Conservation (phyloP, 2,888 invertebrate genomes). For the Synanthedon formicaeformis region DNA sequence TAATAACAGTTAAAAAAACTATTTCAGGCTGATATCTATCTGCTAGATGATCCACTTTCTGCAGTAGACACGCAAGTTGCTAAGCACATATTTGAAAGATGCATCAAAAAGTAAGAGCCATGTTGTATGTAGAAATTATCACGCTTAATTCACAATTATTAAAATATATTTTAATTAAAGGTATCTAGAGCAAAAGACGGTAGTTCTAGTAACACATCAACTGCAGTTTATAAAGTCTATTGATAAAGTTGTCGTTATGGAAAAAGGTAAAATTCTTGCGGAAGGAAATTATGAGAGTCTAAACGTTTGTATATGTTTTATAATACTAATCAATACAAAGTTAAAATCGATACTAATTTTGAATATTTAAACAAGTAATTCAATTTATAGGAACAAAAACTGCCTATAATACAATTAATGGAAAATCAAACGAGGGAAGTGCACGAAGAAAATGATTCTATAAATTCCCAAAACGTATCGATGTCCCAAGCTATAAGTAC, state of each 20-base stretch:
- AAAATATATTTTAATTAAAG: slow-evolving; percentile 15
- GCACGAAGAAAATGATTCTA: slow-evolving; percentile 23
- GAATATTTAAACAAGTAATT: neutral
- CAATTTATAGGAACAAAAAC: slow-evolving; percentile 29
- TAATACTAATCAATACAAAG: neutral
- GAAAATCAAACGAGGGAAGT: slow-evolving; percentile 43
- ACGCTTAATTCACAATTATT: neutral
- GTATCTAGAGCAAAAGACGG: slow-evolving; percentile 75
- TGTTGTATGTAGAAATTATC: neutral
- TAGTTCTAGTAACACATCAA: slow-evolving; percentile 86
- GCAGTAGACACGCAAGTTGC: slow-evolving; percentile 81
- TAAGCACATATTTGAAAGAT: slow-evolving; percentile 76
- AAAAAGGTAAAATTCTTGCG: slow-evolving; percentile 44
- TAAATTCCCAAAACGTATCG: neutral
- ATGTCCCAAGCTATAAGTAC: neutral
- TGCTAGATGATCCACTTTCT: slow-evolving; percentile 81
- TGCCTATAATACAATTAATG: slow-evolving; percentile 48
- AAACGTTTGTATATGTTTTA: slow-evolving; percentile 24
- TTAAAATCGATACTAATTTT: neutral
- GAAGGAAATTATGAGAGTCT: slow-evolving; percentile 46
- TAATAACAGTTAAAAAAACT: neutral
- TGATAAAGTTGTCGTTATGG: slow-evolving; percentile 67
- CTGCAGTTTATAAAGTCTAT: slow-evolving; percentile 80
- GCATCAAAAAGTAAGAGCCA: slow-evolving; percentile 58
- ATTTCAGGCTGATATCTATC: slow-evolving; percentile 76